Percentiles rank a stretch among this genome's conserved stretches.
These are phyloP conservation scores for Mythimna lalbum DNA, from an alignment of 2,888 invertebrate species.

Conservation along the genomic window DNA sequence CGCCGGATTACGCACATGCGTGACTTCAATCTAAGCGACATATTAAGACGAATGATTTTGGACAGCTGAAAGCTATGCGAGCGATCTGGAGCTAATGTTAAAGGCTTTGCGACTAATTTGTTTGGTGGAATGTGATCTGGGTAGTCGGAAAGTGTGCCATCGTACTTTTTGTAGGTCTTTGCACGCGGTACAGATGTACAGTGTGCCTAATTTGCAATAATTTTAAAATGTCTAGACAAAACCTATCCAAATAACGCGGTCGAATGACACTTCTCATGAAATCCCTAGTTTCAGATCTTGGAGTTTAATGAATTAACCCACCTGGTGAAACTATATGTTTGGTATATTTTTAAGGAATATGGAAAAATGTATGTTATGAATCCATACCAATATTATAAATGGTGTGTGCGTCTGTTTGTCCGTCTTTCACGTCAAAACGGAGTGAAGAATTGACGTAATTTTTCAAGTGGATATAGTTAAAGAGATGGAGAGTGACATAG, in stretches of 20 bases:
- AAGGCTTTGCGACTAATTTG: conserved; percentile 7
- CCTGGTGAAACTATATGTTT: no score
- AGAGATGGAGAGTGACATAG: no score
- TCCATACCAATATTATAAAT: no score
- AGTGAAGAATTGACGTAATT: no score
- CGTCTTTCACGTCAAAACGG: no score
- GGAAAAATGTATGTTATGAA: no score
- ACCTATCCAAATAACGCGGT: not conserved
- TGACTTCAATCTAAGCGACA: conserved; percentile 63
- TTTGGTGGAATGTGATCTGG: conserved; percentile 16
- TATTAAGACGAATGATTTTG: conserved; percentile 57
- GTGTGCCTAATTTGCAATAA: not conserved
- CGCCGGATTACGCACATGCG: conserved; percentile 74
- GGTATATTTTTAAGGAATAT: no score
- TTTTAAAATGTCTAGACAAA: not conserved
- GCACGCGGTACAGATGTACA: not conserved
- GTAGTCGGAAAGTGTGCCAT: conserved; percentile 1
- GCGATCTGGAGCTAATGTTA: conserved; percentile 25
- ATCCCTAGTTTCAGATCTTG: no score
- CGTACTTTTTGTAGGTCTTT: not conserved
- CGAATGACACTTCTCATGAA: not conserved
- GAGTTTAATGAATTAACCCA: no score
- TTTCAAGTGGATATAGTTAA: no score
- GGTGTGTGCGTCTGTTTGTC: no score
- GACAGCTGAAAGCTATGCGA: conserved; percentile 52